Conservation (phyloP, 2,888 invertebrate species). For the Lycocerus yunnanus region DNA sequence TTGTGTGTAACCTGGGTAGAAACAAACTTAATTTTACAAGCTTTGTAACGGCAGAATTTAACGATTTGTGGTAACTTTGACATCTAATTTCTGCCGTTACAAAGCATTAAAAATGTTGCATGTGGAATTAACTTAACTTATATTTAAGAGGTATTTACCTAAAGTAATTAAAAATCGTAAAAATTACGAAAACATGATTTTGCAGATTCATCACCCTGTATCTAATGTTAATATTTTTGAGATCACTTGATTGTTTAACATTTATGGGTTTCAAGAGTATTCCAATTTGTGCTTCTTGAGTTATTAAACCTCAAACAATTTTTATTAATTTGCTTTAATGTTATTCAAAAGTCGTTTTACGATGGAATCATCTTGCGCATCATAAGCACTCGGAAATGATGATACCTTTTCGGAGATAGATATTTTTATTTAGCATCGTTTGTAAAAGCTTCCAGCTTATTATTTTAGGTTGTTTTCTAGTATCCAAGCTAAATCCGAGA, state of each 20-base stretch:
- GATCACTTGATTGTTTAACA: not conserved
- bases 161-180: too few species aligned
- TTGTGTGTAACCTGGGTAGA: too few species aligned
- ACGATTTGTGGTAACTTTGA: too few species aligned
- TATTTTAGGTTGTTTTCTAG: slow-evolving; percentile 4
- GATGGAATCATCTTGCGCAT: not conserved
- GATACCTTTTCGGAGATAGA: not conserved
- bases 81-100: too few species aligned
- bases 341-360: not conserved
- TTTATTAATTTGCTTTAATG: not conserved
- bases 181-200: too few species aligned
- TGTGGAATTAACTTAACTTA: too few species aligned
- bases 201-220: too few species aligned
- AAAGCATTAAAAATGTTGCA: too few species aligned
- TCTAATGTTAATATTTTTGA: too few species aligned
- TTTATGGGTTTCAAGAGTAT: not conserved
- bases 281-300: not conserved
- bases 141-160: too few species aligned
- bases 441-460: slow-evolving; percentile 1
- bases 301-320: not conserved
- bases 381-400: not conserved
- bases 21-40: too few species aligned
- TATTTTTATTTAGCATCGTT: slow-evolving; percentile 5
- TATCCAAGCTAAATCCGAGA: not conserved
- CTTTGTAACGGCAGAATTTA: too few species aligned